phyloP scores from a whole-genome alignment of 1,140 invertebrate genomes.

The Tetragonula clypearis region DNA sequence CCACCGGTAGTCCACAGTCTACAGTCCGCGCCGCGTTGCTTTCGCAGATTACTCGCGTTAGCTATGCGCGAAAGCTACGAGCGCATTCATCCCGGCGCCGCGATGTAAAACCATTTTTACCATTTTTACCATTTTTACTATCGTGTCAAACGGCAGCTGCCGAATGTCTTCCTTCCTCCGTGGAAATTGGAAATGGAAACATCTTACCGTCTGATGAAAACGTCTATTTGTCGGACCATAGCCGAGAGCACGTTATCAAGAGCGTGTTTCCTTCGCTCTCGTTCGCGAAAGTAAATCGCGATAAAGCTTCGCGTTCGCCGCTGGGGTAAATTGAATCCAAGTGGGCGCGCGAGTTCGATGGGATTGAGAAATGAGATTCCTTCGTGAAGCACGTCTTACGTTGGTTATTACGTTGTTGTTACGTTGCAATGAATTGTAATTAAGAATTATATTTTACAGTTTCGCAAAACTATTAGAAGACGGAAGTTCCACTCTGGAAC shows the following conservation, averaged over 20 bases:
- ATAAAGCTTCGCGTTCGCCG: not conserved
- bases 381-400: no score
- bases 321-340: no score
- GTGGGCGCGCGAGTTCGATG: not conserved
- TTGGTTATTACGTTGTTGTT: no score
- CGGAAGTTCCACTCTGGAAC: no score
- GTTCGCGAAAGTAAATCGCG: not conserved
- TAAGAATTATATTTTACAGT: no score
- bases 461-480: no score
- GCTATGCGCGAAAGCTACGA: slow-evolving; percentile 53
- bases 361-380: no score
- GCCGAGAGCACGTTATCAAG: not conserved
- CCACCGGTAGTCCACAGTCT: not conserved
- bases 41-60: slow-evolving; percentile 59
- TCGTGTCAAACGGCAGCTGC: slow-evolving; percentile 6
- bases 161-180: slow-evolving; percentile 15
- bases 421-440: no score
- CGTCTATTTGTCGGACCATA: not conserved
- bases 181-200: slow-evolving; percentile 44
- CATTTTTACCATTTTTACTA: not conserved
- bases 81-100: slow-evolving; percentile 20
- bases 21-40: slow-evolving; percentile 23
- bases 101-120: not conserved
- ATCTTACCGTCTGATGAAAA: slow-evolving; percentile 35
- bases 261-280: not conserved